These are phyloP conservation scores for Corydoras maculifer DNA, from an alignment of 2,113 vertebrate genomes.

Conservation along the genomic window DNA sequence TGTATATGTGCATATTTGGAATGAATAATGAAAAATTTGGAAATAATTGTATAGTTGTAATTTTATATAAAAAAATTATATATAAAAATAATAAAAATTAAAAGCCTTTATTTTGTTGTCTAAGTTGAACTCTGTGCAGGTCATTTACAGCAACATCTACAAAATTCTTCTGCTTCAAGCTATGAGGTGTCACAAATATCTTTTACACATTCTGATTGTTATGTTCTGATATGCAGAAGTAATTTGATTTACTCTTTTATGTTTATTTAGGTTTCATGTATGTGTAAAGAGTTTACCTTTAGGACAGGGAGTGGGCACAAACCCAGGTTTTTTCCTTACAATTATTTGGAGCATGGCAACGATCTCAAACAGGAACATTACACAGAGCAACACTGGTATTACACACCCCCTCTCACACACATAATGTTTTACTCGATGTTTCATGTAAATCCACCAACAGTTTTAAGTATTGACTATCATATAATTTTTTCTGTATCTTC, in stretches of 20 bases:
- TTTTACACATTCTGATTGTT: too few species aligned
- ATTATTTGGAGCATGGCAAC: conserved; percentile 69
- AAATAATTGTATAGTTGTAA: too few species aligned
- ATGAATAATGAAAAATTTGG: too few species aligned
- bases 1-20: too few species aligned
- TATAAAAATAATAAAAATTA: background rate
- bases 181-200: conserved; percentile 67
- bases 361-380: conserved; percentile 58
- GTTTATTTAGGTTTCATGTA: conserved; percentile 75
- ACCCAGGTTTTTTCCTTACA: conserved; percentile 72
- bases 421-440: background rate
- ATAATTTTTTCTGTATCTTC: background rate
- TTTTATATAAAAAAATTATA: too few species aligned
- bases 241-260: background rate
- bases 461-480: too few species aligned
- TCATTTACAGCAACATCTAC: conserved; percentile 77
- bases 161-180: conserved; percentile 87
- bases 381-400: conserved; percentile 72
- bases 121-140: conserved; percentile 77
- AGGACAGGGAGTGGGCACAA: conserved; percentile 70
- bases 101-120: conserved; percentile 8
- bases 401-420: conserved; percentile 6
- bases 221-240: too few species aligned
- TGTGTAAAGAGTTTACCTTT: conserved; percentile 82
- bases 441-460: too few species aligned